Conservation (phyloP, 2,113 vertebrate genomes). For the Oreochromis tanganicae region DNA sequence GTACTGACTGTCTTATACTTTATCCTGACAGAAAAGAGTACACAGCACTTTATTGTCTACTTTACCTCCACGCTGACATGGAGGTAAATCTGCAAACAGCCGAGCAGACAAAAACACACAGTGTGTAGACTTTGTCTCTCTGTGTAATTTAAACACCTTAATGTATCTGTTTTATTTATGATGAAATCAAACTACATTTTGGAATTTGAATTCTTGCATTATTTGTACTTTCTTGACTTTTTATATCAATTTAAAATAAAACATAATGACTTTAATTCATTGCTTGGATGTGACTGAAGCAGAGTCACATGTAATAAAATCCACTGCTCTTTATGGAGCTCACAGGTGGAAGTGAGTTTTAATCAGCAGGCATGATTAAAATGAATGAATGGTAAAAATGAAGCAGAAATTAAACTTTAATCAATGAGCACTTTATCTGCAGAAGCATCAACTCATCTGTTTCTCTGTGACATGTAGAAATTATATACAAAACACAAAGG, state of each 20-base stretch:
- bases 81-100: not conserved
- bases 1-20: too few species aligned
- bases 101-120: not conserved
- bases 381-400: rapidly evolving
- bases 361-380: rapidly evolving
- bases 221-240: too few species aligned
- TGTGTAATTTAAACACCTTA: rapidly evolving
- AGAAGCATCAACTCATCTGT: rapidly evolving
- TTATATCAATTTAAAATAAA: rapidly evolving
- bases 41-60: not conserved
- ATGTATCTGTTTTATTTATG: rapidly evolving
- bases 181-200: not conserved
- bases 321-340: too few species aligned
- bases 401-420: too few species aligned
- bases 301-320: rapidly evolving
- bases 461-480: rapidly evolving
- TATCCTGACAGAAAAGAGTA: too few species aligned
- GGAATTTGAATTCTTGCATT: rapidly evolving
- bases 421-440: rapidly evolving
- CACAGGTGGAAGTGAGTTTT: too few species aligned
- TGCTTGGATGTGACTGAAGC: rapidly evolving
- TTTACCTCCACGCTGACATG: not conserved
- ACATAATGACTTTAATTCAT: rapidly evolving
- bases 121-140: rapidly evolving
- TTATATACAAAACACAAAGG: not conserved